phyloP scores from a whole-genome alignment of 2,797 vertebrate species.

The Coregonus ussuriensis region DNA sequence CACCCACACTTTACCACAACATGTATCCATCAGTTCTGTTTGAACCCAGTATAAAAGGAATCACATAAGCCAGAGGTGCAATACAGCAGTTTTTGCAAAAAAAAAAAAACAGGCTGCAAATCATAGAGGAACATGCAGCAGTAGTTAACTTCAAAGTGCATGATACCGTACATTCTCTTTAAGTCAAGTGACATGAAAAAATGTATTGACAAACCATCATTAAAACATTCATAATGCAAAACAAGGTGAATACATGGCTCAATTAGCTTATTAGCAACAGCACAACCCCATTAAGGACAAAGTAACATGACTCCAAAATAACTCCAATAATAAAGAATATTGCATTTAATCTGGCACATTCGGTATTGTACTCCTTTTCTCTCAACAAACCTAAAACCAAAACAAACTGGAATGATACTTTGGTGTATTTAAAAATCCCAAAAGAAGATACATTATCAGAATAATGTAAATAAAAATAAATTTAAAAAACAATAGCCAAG shows the following conservation, averaged over 20 bases:
- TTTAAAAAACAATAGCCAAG: background rate
- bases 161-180: background rate
- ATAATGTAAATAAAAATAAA: background rate
- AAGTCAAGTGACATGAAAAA: conserved; percentile 21
- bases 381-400: background rate
- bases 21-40: background rate
- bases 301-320: background rate
- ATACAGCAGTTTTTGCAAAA: background rate
- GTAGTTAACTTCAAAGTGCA: conserved; percentile 18
- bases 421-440: background rate
- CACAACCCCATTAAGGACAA: background rate
- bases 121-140: conserved; percentile 19
- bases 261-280: background rate
- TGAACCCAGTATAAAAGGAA: background rate
- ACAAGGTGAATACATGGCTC: conserved; percentile 2
- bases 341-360: conserved; percentile 5
- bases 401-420: background rate
- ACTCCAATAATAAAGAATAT: background rate
- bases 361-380: background rate
- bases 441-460: background rate
- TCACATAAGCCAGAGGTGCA: background rate
- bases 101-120: background rate
- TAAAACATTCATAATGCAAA: background rate
- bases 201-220: background rate
- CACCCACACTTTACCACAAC: background rate